Evolutionary conservation across 2,797 vertebrate genomes (phyloP).

Genomic region (Propithecus perrieri): DNA sequence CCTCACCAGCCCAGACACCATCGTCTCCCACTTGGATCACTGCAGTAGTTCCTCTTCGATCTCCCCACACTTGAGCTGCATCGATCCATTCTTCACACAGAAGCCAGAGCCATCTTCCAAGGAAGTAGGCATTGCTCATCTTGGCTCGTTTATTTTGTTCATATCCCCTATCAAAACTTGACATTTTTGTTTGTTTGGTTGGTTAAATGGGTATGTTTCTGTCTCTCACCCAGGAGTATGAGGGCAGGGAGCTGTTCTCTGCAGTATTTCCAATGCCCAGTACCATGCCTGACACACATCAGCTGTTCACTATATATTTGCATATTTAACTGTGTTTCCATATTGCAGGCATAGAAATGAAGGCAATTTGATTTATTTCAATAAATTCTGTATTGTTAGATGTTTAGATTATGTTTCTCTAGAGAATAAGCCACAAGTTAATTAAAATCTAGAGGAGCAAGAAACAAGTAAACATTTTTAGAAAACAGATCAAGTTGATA

Average conservation of each 20-base stretch:
- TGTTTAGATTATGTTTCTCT: constrained; percentile 7
- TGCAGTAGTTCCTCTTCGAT: neutral
- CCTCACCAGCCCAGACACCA: neutral
- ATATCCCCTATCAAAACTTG: neutral
- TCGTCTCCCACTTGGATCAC: neutral
- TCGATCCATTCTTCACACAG: neutral
- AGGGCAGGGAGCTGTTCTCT: neutral
- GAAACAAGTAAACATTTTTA: neutral
- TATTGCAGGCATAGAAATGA: neutral
- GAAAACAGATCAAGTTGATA: neutral
- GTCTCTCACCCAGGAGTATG: neutral
- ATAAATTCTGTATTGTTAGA: neutral
- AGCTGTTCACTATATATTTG: neutral
- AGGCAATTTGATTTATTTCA: constrained; percentile 12
- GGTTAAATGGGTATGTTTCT: neutral
- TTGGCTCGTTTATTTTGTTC: neutral
- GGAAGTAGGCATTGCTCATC: no score
- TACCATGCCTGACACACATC: neutral
- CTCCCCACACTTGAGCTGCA: neutral
- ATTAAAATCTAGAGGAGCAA: constrained; percentile 20
- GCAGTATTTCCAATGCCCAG: neutral
- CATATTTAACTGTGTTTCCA: neutral
- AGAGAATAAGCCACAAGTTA: constrained; percentile 25
- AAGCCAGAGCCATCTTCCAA: neutral
- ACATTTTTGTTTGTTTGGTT: neutral